Evolutionary conservation across 2,888 invertebrate genomes (phyloP).

Genomic region (Ferrisia virgata): DNA sequence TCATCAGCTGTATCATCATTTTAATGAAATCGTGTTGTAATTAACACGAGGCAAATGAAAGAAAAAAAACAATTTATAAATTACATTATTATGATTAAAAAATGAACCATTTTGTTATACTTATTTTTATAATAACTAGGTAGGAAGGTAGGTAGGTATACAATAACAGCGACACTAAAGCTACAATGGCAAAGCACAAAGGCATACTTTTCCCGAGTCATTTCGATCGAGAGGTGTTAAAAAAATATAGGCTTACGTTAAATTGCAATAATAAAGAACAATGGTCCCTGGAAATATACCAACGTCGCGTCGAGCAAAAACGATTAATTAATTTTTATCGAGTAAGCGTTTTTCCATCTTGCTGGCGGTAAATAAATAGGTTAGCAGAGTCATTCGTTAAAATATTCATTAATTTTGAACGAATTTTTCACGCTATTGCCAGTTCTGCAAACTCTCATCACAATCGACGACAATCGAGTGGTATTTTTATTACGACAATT

Average conservation of each 20-base stretch:
- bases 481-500: background rate
- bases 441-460: background rate
- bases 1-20: background rate
- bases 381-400: background rate
- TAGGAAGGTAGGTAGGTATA: too few species aligned
- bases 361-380: background rate
- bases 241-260: too few species aligned
- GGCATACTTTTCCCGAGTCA: background rate
- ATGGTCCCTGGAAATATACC: background rate
- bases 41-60: background rate
- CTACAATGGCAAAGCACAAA: background rate
- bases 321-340: slow-evolving; percentile 25
- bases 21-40: background rate
- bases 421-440: background rate
- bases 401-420: slow-evolving; percentile 5
- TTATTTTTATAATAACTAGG: too few species aligned
- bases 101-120: slow-evolving; percentile 11
- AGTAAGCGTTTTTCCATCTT: background rate
- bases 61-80: too few species aligned
- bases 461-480: background rate
- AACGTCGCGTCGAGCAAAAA: background rate
- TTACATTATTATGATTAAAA: background rate
- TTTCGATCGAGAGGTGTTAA: background rate
- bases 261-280: slow-evolving; percentile 5
- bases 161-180: background rate